These are phyloP conservation scores for Cossypha niveicapilla DNA, from an alignment of 2,797 vertebrate species.

Conservation along the genomic window DNA sequence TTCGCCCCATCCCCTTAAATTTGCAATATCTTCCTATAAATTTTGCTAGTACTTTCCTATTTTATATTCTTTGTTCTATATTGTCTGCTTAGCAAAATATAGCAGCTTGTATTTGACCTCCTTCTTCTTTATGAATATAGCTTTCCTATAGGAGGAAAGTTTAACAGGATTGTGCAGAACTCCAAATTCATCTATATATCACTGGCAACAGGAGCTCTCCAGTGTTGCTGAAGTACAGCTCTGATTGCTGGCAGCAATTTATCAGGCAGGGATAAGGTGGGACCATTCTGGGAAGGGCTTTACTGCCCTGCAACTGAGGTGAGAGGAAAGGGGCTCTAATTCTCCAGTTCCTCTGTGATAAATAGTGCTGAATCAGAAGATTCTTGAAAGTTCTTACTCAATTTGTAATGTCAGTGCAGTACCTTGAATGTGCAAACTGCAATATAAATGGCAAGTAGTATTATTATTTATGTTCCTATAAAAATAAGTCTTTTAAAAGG, in stretches of 20 bases:
- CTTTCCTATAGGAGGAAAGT: not conserved
- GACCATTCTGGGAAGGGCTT: not conserved
- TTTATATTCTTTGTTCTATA: not conserved
- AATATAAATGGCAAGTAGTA: conserved; percentile 8
- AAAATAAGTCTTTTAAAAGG: conserved; percentile 4
- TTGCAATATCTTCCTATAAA: not conserved
- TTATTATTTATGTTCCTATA: conserved; percentile 31
- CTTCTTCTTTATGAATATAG: not conserved
- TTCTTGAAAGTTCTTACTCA: conserved; percentile 21
- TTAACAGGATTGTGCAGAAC: not conserved
- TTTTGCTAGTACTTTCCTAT: not conserved
- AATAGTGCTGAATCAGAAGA: conserved; percentile 46
- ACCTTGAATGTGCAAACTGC: not conserved
- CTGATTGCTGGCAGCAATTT: not conserved
- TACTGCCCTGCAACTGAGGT: not conserved
- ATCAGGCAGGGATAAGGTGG: not conserved
- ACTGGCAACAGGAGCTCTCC: not conserved
- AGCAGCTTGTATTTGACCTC: not conserved
- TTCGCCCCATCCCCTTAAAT: not conserved
- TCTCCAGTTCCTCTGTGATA: not conserved
- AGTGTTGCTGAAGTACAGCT: not conserved
- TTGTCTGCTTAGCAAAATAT: not conserved
- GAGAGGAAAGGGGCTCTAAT: not conserved
- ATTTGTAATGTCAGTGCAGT: conserved; percentile 16
- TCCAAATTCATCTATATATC: not conserved